Evolutionary conservation across 1,140 invertebrate species (phyloP), one percentile per base, ranked within the genome.

Genomic region (Cotesia chilonis): DNA sequence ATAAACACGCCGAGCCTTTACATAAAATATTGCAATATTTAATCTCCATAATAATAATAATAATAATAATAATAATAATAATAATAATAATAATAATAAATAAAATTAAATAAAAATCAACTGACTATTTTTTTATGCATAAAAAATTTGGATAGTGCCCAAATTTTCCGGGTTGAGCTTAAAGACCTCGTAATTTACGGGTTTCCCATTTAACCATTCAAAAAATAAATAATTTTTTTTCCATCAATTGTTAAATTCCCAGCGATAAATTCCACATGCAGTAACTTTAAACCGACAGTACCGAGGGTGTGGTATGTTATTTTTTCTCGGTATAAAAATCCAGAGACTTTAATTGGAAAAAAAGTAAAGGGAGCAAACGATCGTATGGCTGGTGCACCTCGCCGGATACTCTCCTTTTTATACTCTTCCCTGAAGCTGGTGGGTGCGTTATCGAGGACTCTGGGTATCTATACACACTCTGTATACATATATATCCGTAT

Each of bases 401-500:
- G 28, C 20, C 36, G 35, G 37, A 63, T 63, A 14, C 14, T 37
- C 59, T 28, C 28, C 28, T 28, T 28, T 28, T 28, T 28, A 28
- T 28, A 28, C 28, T 28, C 28, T 28, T 28, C 3, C 28, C 28
- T 28, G 28, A 1, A 28, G 28, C 28, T 35, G 3, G 37, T 35
- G 7, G 64, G n/a, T 66, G 36, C 64, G 64, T 35, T 66, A 66
- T 66, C 64, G 28, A 6, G 14, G 17, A 14, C 17, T 20, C 28
- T 28, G 28, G 28, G 1, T 28, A 28, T 28, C 28, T 28, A 28
- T 28, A 28, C 28, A 2, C 28, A 28, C 28, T 28, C 1, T 28
- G 28, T 28, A 28, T 28, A 28, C 28, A 28, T 28, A 28, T 28
- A 28, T 28, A 28, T 28, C 28, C 28, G n/a, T 66, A 75, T 79